Evolutionary conservation across 2,113 vertebrate genomes (phyloP), one percentile per base, ranked within the genome.

Genomic region (Synodontis membranacea): DNA sequence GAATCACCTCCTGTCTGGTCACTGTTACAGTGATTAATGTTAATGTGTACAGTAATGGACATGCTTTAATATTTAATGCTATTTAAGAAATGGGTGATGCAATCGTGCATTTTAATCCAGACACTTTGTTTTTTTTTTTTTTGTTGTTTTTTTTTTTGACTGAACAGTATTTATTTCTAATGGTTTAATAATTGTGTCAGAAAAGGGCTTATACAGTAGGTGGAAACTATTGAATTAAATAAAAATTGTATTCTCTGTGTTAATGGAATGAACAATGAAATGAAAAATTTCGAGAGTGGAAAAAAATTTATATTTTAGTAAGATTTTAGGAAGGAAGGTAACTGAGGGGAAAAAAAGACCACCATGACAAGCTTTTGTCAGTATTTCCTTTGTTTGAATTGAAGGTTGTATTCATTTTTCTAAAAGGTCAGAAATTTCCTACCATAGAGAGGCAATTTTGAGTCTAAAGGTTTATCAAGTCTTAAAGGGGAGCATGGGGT

Each of bases 251-350:
- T 66, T 85, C 28, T n/a, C n/a, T 66, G 84, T n/a, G 19, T 48
- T 23, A 60, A 46, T 82, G 37, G 56, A 82, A 64, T 74, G 21
- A 89, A 31, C 64, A 80, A 82, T 25, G 70, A 31, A 90, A 84
- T 56, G 87, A 74, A 91, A 85, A 75, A 66, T 66, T 37, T 7
- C 70, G 37, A 28, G 48, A 70, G 48, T 5, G 58, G 52, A 82
- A 84, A 86, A 66, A 80, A 76, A 17, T 46, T 23, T 91, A 92
- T 58, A 78, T 91, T 94, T 90, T 92, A 89, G 89, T 93, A 91
- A 93, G 92, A 94, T 46, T 66, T 7, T 72, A 76, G 64, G 28
- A 60, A 10, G 56, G 31, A n/a, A 44, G 34, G 52, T 87, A 87
- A 80, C 58, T 23, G 83, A 34, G 81, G 34, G n/a, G 46, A 82